Base-by-base conservation (phyloP, 2,888 invertebrate species). In the Epinotia demarniana region DNA sequence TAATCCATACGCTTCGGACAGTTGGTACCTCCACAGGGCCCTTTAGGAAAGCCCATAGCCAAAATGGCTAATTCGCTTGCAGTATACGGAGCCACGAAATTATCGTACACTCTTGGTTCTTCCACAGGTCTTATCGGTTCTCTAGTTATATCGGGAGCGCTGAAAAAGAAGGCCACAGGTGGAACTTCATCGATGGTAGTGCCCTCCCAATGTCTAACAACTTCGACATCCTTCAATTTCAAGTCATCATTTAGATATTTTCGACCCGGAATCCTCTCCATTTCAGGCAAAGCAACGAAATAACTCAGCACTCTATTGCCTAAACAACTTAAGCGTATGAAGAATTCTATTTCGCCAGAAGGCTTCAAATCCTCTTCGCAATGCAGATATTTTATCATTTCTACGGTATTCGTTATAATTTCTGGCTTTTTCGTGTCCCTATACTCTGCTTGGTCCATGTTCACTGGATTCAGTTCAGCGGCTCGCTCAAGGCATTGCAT, bases 31-130 rank as follows among this genome's bases (percentile, higher is more conserved):
- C 93, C 93, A 80, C 94, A 94, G 3, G 93, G 93, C 0, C 94
- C 94, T 81, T 93, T 94, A 1, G 94, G 94, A 73, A 94, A 94
- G 61, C 94, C 94, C 94, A 94, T 94, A 0, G 94, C 83, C n/a
- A 94, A 83, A 72, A 94, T 94, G 0, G 90, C 88, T 8, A 94
- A 80, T 78, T 94, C 94, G 71, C 91, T 91, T 1, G 79, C 62
- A 39, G 93, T 91, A 76, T 85, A 94, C 2, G 94, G 93, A 66
- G 93, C 93, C 1, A 89, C 88, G 78, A 85, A 94, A 0, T 93
- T 92, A 77, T 94, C 93, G 74, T 86, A 93, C 0, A 88, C 62
- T 27, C 80, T 84, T 0, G 83, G 83, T 64, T 91, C 90, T 74
- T 88, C 88, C 0, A 77, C 86, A 4, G 91, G 90, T 72, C 77